Conservation (phyloP, 92 coral and sea anemone species). For the Palythoa grandiflora region DNA sequence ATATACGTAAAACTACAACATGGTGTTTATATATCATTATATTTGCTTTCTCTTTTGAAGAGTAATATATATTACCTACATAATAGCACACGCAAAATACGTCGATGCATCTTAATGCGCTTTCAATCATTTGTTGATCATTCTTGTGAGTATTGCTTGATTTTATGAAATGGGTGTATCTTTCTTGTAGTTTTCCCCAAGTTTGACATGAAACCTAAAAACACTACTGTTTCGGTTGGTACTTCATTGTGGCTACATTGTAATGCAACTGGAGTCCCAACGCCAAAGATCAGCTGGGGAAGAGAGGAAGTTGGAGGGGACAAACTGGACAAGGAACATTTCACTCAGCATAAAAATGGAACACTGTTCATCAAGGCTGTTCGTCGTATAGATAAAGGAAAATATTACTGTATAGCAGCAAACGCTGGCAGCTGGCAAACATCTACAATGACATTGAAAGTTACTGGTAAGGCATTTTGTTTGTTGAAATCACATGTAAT, state of each 20-base stretch:
- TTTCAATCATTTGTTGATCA: no score
- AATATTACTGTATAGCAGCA: conserved; percentile 85
- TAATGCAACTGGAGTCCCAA: conserved; percentile 83
- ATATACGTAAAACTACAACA: no score
- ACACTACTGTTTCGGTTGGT: conserved; percentile 70
- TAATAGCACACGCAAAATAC: no score
- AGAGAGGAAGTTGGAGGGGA: conserved; percentile 72
- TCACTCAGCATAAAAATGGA: conserved; percentile 64
- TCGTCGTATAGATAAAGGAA: conserved; percentile 58
- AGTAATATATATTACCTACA: no score
- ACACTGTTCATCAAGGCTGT: conserved; percentile 72
- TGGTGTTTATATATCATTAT: no score
- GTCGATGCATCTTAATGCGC: no score
- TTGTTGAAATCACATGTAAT: no score
- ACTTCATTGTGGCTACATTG: conserved; percentile 83
- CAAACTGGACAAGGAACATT: conserved; percentile 60
- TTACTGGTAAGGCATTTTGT: conserved; percentile 45
- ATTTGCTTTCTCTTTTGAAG: no score
- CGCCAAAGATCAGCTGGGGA: conserved; percentile 88
- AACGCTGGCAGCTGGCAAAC: conserved; percentile 66
- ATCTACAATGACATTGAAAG: conserved; percentile 67
- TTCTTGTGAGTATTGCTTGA: background rate
- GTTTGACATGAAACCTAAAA: conserved; percentile 74
- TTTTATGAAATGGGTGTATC: background rate
- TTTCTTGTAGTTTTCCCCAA: conserved; percentile 69